Percentiles rank a stretch among this genome's conserved stretches.
These are phyloP conservation scores for Leptopilina boulardi DNA, from an alignment of 1,140 invertebrate species.

Conservation along the genomic window DNA sequence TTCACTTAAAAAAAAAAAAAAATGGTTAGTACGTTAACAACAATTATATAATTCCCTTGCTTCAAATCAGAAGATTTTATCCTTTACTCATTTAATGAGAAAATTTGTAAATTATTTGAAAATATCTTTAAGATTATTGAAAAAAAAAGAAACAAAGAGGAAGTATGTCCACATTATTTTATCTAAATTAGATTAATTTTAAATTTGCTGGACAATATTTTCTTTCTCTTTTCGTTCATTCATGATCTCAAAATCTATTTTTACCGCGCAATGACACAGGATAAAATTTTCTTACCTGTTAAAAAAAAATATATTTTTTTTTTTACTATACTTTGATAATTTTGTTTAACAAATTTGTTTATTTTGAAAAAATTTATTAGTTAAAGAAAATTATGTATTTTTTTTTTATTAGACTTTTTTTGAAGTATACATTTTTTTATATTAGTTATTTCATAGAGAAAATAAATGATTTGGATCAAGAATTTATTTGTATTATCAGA, in stretches of 20 bases:
- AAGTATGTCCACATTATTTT: neutral
- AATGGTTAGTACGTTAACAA: neutral
- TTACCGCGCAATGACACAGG: neutral
- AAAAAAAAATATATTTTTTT: too few relatives aligned
- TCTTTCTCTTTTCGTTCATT: constrained; percentile 12
- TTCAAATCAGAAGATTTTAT: neutral
- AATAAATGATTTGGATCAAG: too few relatives aligned
- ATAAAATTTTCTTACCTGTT: too few relatives aligned
- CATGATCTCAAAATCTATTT: constrained; percentile 25
- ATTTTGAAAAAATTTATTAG: neutral
- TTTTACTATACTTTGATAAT: neutral
- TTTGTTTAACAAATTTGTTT: neutral
- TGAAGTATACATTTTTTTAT: too few relatives aligned
- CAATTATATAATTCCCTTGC: too few relatives aligned
- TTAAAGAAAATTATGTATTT: too few relatives aligned
- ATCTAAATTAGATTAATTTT: constrained; percentile 11
- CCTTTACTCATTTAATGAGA: neutral
- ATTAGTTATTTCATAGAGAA: too few relatives aligned
- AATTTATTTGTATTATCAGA: too few relatives aligned
- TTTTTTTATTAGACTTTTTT: too few relatives aligned
- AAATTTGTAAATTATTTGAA: neutral
- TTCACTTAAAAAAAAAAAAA: constrained; percentile 1
- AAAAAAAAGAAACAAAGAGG: neutral
- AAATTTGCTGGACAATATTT: neutral
- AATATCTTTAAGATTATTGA: neutral